Evolutionary conservation across 2,797 vertebrate species (phyloP).

Genomic region (Uromys caudimaculatus): DNA sequence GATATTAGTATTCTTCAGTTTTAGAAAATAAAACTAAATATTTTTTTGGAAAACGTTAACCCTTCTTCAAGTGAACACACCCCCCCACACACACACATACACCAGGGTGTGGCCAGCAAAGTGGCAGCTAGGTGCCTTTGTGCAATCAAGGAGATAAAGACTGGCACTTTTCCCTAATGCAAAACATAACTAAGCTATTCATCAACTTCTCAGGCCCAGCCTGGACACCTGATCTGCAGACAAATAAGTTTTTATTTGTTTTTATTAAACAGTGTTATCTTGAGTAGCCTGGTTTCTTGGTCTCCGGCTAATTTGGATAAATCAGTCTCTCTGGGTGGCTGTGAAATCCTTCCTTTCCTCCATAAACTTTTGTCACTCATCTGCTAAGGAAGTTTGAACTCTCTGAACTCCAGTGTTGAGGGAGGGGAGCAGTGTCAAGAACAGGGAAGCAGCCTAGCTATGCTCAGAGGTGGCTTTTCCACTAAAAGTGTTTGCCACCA

Average conservation of each 20-base stretch:
- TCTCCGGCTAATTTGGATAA: slow-evolving; percentile 56
- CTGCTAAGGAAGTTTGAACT: slow-evolving; percentile 10
- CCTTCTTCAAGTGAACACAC: not conserved
- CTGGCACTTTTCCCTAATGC: slow-evolving; percentile 7
- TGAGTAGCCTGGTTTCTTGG: slow-evolving; percentile 53
- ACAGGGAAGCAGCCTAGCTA: not conserved
- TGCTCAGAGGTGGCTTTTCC: not conserved
- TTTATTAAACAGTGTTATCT: slow-evolving; percentile 60
- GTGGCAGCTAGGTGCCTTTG: not conserved
- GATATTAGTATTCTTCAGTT: not conserved
- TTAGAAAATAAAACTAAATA: not conserved
- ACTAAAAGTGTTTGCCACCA: not conserved
- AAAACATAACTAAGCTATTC: slow-evolving; percentile 63
- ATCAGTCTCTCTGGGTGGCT: slow-evolving; percentile 54
- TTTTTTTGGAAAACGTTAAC: not conserved
- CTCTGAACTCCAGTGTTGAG: not conserved
- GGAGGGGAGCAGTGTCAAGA: not conserved
- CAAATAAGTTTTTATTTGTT: slow-evolving; percentile 66
- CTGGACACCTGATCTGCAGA: slow-evolving; percentile 61
- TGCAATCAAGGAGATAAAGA: slow-evolving; percentile 75
- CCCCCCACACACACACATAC: not conserved
- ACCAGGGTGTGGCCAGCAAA: too few species aligned
- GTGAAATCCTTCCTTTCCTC: slow-evolving; percentile 69
- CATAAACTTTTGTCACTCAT: slow-evolving; percentile 61
- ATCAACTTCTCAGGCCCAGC: slow-evolving; percentile 43